These are phyloP conservation scores for Notothenia coriiceps DNA, from an alignment of 2,113 vertebrate genomes.

Conservation along the genomic window DNA sequence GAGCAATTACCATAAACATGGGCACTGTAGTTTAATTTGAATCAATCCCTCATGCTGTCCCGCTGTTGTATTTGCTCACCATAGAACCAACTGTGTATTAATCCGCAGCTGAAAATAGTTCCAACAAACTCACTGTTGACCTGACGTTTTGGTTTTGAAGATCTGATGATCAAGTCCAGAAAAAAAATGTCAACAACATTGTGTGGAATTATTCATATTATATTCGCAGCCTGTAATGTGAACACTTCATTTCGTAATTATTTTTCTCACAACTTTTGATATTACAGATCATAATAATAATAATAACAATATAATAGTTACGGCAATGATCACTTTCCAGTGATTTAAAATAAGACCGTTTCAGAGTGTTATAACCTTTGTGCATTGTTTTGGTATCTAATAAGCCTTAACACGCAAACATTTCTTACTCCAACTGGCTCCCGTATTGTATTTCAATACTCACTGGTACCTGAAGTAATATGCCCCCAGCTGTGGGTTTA, in stretches of 20 bases:
- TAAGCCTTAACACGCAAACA: neutral
- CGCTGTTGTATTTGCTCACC: neutral
- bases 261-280: neutral
- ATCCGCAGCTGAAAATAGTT: neutral
- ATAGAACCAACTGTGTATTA: neutral
- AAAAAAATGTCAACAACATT: too few species aligned
- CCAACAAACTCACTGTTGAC: too few species aligned
- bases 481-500: neutral
- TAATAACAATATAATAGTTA: neutral
- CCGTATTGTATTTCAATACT: neutral
- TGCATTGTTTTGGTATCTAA: neutral
- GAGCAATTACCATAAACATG: too few species aligned
- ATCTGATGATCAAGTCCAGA: too few species aligned
- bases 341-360: neutral
- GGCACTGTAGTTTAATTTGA: neutral
- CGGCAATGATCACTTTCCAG: neutral
- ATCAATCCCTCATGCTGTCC: neutral
- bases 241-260: neutral
- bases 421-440: neutral
- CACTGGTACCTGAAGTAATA: neutral
- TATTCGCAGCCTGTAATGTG: neutral
- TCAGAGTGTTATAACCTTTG: neutral
- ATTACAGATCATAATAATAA: neutral
- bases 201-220: neutral
- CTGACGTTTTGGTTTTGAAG: too few species aligned